A percentile compares a stretch with the other conserved stretches of the same genome.
phyloP scores from a whole-genome alignment of 2,113 vertebrate genomes.

The Empidonax traillii region DNA sequence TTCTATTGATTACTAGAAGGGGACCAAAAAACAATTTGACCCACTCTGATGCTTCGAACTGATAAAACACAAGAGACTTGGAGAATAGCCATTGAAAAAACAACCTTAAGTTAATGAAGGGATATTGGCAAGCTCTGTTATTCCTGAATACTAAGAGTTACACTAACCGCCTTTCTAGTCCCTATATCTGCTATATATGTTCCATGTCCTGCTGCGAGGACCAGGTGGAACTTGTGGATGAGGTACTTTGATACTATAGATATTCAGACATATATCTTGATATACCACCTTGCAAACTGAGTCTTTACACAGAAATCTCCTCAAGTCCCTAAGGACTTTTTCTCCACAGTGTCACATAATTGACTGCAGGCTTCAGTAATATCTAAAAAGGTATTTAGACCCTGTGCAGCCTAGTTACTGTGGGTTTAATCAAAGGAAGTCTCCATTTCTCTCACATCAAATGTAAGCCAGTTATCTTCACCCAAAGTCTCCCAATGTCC shows the following conservation, averaged over 20 bases:
- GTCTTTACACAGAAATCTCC: not conserved
- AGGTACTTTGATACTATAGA: not conserved
- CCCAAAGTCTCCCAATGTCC: not conserved
- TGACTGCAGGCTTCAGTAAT: not conserved
- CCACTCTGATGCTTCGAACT: not conserved
- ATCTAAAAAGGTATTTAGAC: not conserved
- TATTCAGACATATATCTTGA: not conserved
- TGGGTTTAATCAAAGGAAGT: not conserved
- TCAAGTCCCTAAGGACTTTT: not conserved
- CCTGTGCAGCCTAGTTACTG: not conserved
- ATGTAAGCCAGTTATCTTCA: constrained; percentile 1
- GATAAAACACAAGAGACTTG: not conserved
- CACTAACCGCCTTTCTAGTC: not conserved
- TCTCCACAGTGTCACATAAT: not conserved
- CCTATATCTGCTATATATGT: not conserved
- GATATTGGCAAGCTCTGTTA: not conserved
- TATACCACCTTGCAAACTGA: not conserved
- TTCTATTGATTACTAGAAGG: not conserved
- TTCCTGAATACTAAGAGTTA: not conserved
- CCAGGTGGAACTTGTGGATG: not conserved
- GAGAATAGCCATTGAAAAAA: not conserved
- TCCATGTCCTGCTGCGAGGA: not conserved
- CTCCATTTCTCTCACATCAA: not conserved
- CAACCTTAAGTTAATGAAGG: not conserved
- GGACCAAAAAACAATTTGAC: not conserved